Evolutionary conservation across 2,113 vertebrate species (phyloP).

Genomic region (Falcunculus frontatus): DNA sequence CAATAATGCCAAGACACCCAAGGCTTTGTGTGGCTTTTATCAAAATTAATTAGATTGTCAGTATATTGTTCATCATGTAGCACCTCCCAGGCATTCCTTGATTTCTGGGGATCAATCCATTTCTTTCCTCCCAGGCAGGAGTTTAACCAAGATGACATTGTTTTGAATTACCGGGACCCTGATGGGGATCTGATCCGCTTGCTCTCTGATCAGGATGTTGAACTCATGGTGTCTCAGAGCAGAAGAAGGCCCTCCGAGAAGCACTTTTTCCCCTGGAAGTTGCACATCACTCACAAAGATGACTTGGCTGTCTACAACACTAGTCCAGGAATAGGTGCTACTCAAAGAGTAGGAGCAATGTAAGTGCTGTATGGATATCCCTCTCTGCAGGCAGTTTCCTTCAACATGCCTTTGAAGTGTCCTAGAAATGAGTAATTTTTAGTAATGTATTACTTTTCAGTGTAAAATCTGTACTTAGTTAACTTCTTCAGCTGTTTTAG

Average conservation of each 20-base stretch:
- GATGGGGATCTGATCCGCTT: constrained; percentile 88
- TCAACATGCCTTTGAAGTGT: background rate
- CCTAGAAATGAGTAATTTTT: background rate
- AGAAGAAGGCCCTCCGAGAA: constrained; percentile 73
- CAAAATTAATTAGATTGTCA: background rate
- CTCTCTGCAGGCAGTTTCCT: background rate
- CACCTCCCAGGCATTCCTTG: background rate
- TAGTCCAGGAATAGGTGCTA: constrained; percentile 7
- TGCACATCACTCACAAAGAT: constrained; percentile 79
- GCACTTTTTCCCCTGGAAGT: constrained; percentile 85
- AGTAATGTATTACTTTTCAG: background rate
- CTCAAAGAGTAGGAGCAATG: background rate
- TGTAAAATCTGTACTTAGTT: background rate
- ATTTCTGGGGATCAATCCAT: background rate
- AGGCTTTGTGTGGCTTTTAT: background rate
- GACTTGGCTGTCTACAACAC: constrained; percentile 82
- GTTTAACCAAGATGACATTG: constrained; percentile 80
- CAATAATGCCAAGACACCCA: background rate
- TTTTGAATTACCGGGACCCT: constrained; percentile 85
- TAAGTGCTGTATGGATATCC: background rate
- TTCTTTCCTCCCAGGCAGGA: constrained; percentile 71
- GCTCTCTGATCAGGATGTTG: constrained; percentile 83
- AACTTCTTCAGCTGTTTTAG: background rate
- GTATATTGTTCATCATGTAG: background rate
- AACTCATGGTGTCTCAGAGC: constrained; percentile 81